A percentile compares a stretch with the other conserved stretches of the same genome.
These are phyloP conservation scores for Sericinus montela DNA, from an alignment of 2,888 invertebrate species.

Conservation along the genomic window DNA sequence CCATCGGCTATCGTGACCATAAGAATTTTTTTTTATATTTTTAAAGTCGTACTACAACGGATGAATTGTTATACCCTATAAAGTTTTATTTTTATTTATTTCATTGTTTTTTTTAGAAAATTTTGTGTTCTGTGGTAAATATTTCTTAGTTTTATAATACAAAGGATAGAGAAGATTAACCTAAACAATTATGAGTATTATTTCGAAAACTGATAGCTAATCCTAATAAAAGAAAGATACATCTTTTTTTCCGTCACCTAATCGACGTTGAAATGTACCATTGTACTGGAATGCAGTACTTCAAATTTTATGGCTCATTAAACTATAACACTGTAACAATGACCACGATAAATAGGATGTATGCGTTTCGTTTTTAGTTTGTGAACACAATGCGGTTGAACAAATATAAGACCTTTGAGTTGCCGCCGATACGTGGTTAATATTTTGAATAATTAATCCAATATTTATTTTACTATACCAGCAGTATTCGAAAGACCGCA, in stretches of 20 bases:
- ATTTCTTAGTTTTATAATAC: too few relatives aligned
- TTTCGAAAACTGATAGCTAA: too few relatives aligned
- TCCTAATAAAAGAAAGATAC: background rate
- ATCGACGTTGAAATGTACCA: background rate
- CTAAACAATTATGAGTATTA: too few relatives aligned
- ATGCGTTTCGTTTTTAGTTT: conserved; percentile 2
- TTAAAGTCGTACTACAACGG: too few relatives aligned
- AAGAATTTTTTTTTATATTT: too few relatives aligned
- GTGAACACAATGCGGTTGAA: conserved; percentile 3
- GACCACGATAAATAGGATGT: conserved; percentile 18
- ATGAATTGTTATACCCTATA: too few relatives aligned
- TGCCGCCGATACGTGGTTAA: conserved; percentile 6
- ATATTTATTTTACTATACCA: conserved; percentile 3
- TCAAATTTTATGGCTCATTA: conserved; percentile 17
- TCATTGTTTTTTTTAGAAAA: too few relatives aligned
- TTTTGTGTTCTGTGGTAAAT: too few relatives aligned
- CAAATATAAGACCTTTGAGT: conserved; percentile 8
- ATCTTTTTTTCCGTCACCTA: background rate
- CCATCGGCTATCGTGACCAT: too few relatives aligned
- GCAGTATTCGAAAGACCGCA: background rate
- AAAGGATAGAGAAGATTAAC: too few relatives aligned
- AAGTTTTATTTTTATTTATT: too few relatives aligned
- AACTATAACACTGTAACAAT: background rate
- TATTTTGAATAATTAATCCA: conserved; percentile 3
- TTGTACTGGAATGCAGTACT: conserved; percentile 9